Evolutionary conservation across 1,140 invertebrate genomes (phyloP).

Genomic region (Drosophila sechellia): DNA sequence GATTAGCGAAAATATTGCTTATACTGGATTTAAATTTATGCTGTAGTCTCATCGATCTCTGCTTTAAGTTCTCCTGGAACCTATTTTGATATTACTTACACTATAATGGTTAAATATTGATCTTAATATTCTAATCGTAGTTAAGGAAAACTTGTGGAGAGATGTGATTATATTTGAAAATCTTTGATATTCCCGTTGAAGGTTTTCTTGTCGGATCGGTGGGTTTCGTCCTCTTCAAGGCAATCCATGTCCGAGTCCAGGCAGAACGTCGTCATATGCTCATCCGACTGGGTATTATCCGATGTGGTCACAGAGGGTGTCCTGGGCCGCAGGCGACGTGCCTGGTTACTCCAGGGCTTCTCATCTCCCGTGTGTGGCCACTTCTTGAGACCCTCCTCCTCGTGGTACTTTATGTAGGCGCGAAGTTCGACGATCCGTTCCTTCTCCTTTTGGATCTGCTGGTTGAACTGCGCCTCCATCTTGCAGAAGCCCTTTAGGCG

Average conservation of each 20-base stretch:
- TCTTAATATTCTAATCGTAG: no score
- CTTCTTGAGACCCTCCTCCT: not conserved
- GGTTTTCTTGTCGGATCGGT: not conserved
- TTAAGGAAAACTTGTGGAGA: not conserved
- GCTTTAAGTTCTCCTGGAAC: not conserved
- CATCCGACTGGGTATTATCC: not conserved
- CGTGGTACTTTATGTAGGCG: constrained; percentile 29
- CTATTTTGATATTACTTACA: not conserved
- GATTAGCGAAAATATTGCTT: constrained; percentile 10
- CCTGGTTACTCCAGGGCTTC: no score
- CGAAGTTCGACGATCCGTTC: constrained; percentile 26
- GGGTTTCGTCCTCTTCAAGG: no score
- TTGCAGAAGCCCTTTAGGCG: constrained; percentile 41
- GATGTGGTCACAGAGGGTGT: not conserved
- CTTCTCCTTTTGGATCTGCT: constrained; percentile 28
- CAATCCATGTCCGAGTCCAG: constrained; percentile 1
- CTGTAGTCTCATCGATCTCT: not conserved
- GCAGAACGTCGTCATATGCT: not conserved
- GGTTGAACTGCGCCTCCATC: constrained; percentile 34
- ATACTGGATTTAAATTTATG: not conserved
- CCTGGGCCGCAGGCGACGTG: not conserved
- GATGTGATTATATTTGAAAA: not conserved
- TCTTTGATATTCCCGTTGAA: not conserved
- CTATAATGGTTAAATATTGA: no score
- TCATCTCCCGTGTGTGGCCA: not conserved